A percentile compares a stretch with the other conserved stretches of the same genome.
Conservation (phyloP, 35 echinoderm and acorn worm species). For the Hemicentrotus pulcherrimus region DNA sequence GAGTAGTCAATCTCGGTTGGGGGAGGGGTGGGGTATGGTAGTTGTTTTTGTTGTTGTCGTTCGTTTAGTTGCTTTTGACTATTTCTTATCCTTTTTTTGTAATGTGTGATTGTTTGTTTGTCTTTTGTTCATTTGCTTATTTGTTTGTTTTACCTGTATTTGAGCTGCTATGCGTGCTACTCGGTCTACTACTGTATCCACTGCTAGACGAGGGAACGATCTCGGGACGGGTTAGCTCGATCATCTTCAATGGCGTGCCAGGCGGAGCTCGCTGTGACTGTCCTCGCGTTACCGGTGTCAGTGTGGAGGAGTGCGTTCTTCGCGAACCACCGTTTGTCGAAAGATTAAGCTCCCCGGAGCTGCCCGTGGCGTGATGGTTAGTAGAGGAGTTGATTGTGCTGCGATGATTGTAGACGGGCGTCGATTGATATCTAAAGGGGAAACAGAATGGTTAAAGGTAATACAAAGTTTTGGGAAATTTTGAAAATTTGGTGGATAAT, state of each 20-base stretch:
- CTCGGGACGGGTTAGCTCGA: conserved; percentile 85
- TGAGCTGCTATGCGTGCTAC: neutral
- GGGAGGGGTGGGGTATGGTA: too few species aligned
- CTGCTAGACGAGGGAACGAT: conserved; percentile 47
- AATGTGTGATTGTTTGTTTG: neutral
- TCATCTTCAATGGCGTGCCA: conserved; percentile 68
- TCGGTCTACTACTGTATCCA: conserved; percentile 21
- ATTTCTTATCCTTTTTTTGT: too few species aligned
- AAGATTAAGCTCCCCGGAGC: conserved; percentile 6
- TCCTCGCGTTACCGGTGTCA: neutral
- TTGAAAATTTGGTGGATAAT: too few species aligned
- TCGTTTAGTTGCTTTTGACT: too few species aligned
- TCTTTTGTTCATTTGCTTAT: too few species aligned
- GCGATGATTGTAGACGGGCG: conserved; percentile 9
- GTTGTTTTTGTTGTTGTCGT: neutral
- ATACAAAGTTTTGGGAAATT: too few species aligned
- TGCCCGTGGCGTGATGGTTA: neutral
- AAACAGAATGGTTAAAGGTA: too few species aligned
- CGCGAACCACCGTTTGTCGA: conserved; percentile 30
- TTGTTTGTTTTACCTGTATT: neutral
- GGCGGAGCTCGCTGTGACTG: neutral
- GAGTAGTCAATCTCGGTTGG: neutral
- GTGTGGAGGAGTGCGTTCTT: neutral
- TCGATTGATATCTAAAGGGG: conserved; percentile 36
- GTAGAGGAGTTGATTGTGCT: neutral